phyloP scores from a whole-genome alignment of 2,113 vertebrate genomes.

The Mesembrinibis cayennensis region DNA sequence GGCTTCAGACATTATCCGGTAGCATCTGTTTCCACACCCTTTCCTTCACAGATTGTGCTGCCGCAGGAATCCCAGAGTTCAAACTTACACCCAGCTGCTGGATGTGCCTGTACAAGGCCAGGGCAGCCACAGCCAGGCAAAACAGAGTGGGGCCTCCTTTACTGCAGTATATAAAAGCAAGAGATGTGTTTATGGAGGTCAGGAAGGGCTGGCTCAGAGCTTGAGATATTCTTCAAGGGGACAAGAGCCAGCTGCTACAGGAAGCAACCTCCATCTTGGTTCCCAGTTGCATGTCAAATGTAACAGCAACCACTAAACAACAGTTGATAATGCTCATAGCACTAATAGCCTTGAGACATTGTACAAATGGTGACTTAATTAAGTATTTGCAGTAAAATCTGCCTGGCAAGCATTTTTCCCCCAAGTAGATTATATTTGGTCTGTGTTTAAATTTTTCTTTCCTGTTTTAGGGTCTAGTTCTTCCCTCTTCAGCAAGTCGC shows the following conservation, averaged over 20 bases:
- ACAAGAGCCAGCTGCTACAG: constrained; percentile 31
- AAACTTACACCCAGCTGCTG: constrained; percentile 49
- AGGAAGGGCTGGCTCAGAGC: constrained; percentile 14
- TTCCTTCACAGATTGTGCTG: constrained; percentile 21
- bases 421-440: not conserved
- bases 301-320: constrained; percentile 17
- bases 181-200: constrained; percentile 48
- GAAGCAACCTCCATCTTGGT: constrained; percentile 10
- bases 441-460: not conserved
- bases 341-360: not conserved
- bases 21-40: constrained; percentile 27
- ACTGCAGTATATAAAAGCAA: constrained; percentile 13
- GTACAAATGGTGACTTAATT: not conserved
- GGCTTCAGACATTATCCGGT: not conserved
- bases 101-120: constrained; percentile 16
- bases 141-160: constrained; percentile 10
- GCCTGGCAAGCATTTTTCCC: not conserved
- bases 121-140: not conserved
- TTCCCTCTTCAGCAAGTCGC: not conserved
- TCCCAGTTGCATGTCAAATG: constrained; percentile 17
- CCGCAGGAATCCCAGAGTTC: not conserved
- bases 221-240: constrained; percentile 51
- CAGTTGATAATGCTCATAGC: constrained; percentile 23
- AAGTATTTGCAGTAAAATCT: constrained; percentile 16
- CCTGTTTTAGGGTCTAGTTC: not conserved